Conservation (phyloP, 2,888 invertebrate genomes). For the Amphiduros pacificus region DNA sequence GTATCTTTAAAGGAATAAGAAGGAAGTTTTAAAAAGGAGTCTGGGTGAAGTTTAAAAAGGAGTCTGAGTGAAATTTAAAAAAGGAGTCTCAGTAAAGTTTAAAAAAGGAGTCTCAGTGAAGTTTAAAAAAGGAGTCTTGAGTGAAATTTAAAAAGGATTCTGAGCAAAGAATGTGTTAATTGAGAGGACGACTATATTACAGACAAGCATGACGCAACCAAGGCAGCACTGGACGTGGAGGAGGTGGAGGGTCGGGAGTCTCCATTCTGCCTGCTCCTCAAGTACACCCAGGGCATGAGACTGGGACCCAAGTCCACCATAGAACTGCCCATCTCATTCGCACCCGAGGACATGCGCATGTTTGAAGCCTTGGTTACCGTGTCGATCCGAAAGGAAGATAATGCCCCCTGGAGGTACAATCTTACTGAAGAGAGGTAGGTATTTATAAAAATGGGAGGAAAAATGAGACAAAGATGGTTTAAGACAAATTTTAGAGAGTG, state of each 20-base stretch:
- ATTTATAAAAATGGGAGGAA: too few species aligned
- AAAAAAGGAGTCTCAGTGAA: too few species aligned
- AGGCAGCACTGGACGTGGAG: conserved; percentile 15
- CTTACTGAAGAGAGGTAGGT: conserved; percentile 12
- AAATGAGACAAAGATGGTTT: too few species aligned
- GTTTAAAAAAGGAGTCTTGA: too few species aligned
- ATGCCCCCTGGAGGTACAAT: conserved; percentile 29
- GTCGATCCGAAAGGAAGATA: conserved; percentile 46
- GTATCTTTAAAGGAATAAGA: too few species aligned
- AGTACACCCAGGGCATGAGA: conserved; percentile 39
- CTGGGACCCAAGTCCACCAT: conserved; percentile 55
- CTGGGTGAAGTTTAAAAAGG: too few species aligned
- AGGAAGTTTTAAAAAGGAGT: too few species aligned
- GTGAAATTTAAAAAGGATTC: too few species aligned
- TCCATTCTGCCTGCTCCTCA: conserved; percentile 53
- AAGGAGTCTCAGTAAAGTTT: too few species aligned
- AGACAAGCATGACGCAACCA: conserved; percentile 35
- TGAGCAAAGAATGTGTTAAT: too few species aligned
- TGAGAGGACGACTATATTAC: conserved; percentile 4
- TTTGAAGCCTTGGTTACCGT: conserved; percentile 51
- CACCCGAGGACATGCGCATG: conserved; percentile 52
- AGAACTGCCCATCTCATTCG: conserved; percentile 58
- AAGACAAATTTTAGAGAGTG: too few species aligned
- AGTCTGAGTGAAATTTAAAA: too few species aligned
- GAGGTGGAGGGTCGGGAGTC: conserved; percentile 28